Base-by-base conservation (phyloP, 2,888 invertebrate species). In the Xanthia icteritia region DNA sequence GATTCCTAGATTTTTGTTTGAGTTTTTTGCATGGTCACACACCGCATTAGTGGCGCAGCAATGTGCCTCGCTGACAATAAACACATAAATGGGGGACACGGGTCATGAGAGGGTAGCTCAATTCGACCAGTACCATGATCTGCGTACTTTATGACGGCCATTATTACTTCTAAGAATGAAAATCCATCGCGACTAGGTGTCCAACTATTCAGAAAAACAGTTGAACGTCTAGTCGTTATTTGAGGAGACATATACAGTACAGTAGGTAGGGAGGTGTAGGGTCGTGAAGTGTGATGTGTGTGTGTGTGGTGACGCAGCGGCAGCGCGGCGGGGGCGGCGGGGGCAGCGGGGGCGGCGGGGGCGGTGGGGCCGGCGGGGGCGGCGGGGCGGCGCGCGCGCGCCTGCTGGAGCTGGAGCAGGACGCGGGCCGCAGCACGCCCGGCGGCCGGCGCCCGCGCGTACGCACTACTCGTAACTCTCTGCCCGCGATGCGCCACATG, bases 361-460 rank as follows among this genome's bases (percentile, higher is more conserved):
- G 78, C 69, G 81, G 83, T 72, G 82, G 86, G 83, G 90, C 85
- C 88, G 85, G 89, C 75, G 81, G 75, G 83, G 72, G 84, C 42
- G 89, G 89, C 70, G 51, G 51, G 51, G 93, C 93, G 86, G 94
- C 94, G 89, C 94, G 96, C 78, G 95, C 96, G 87, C 94, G 95
- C 31, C 95, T 97, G 85, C 94, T 97, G 88, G 97, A 97, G 89
- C 94, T 94, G 90, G 97, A 97, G 94, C 95, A 94, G 90, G 96
- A 95, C 92, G 94, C 94, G 90, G 97, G 96, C 86, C 95, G 96
- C 93, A 96, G 96, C 94, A 97, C 97, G 92, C 97, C 97, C 82
- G 95, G 95, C 91, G 94, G 93, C 83, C 91, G 93, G 75, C 92
- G 92, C 79, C 93, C 92, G 86, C 92, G 91, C 81, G 92, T 92